phyloP scores from a whole-genome alignment of 2,888 invertebrate species.

The Nemapogon koenigi region DNA sequence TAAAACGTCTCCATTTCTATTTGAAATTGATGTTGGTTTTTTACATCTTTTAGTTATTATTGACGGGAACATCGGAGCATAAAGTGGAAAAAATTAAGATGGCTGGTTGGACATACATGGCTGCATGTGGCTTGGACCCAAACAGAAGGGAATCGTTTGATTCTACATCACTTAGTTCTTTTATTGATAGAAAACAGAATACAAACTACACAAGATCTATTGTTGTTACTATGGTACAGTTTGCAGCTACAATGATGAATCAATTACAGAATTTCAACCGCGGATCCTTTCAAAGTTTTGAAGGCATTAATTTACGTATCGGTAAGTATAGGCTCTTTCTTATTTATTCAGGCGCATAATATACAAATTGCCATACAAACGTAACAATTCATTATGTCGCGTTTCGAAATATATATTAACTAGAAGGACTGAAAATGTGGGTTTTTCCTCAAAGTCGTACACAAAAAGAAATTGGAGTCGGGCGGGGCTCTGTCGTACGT shows the following conservation, averaged over 20 bases:
- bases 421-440: no score
- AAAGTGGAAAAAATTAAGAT: slow-evolving; percentile 96
- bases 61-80: slow-evolving; percentile 64
- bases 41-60: slow-evolving; percentile 63
- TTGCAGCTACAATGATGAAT: slow-evolving; percentile 58
- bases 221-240: slow-evolving; percentile 54
- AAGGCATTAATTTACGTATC: slow-evolving; percentile 74
- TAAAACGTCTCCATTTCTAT: no score
- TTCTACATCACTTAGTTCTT: slow-evolving; percentile 28
- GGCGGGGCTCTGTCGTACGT: no score
- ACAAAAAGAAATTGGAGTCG: no score
- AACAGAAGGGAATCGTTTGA: slow-evolving; percentile 68
- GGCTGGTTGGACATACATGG: slow-evolving; percentile 97
- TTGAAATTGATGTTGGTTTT: no score
- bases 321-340: slow-evolving; percentile 68
- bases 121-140: slow-evolving; percentile 89
- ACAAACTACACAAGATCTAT: slow-evolving; percentile 44
- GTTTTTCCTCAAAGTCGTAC: no score
- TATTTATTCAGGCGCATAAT: no score
- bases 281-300: slow-evolving; percentile 64
- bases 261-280: slow-evolving; percentile 60
- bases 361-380: no score
- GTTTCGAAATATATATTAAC: no score
- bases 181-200: slow-evolving; percentile 32
- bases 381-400: no score